phyloP scores from a whole-genome alignment of 1,140 invertebrate genomes.

The Bombus picipes region DNA sequence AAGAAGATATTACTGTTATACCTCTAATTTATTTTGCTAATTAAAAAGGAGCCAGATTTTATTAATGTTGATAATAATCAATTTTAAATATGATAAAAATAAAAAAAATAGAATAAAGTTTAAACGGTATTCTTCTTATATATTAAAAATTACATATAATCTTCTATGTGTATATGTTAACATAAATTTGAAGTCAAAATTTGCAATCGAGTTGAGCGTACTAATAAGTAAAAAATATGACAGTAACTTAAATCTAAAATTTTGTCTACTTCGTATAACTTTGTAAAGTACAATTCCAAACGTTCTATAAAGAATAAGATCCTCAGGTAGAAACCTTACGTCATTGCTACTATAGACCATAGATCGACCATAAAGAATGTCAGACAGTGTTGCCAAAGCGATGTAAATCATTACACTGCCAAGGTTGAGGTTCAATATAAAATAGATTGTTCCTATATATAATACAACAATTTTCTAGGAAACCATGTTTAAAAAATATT shows the following conservation, averaged over 20 bases:
- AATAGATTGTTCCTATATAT: not conserved
- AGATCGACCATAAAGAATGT: conserved; percentile 78
- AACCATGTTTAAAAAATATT: not conserved
- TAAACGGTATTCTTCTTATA: not conserved
- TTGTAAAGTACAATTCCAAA: conserved; percentile 25
- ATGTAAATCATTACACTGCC: conserved; percentile 66
- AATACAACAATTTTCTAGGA: not conserved
- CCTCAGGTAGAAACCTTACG: conserved; percentile 80
- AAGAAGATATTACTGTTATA: not conserved
- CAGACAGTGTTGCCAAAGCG: conserved; percentile 76
- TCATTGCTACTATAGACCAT: conserved; percentile 76
- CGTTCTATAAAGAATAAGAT: conserved; percentile 72
- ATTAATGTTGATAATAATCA: not conserved
- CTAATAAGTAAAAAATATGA: not conserved
- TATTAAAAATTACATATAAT: not conserved
- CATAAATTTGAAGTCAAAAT: not conserved
- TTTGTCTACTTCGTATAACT: not conserved
- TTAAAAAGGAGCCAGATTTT: not conserved
- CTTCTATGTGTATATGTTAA: not conserved
- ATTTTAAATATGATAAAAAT: not conserved
- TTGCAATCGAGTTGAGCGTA: not conserved
- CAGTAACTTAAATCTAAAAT: not conserved
- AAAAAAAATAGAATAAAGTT: not conserved
- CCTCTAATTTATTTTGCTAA: not conserved
- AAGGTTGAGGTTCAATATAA: conserved; percentile 48